Evolutionary conservation across 1,140 invertebrate species (phyloP), one percentile per base, ranked within the genome.

Genomic region (Calliphora vicina): DNA sequence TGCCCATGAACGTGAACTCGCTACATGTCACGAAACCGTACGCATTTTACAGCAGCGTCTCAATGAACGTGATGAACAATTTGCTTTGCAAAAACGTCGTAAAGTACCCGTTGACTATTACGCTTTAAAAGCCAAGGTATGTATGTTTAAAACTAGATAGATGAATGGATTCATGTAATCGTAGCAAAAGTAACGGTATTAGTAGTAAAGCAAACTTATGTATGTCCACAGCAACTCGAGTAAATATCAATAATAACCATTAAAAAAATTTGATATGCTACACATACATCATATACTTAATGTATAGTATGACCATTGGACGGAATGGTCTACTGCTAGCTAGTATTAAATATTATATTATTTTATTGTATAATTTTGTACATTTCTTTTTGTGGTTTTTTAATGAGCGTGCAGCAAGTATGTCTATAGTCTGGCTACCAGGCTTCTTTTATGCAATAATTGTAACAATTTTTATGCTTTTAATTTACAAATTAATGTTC

Each of bases 1-100:
- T 83, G 94, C 95, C 8, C 95, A 96, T 83, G 95, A 96, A 85
- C 93, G 94, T 35, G 95, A 96, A 87, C 90, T 96, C 71, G 93
- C 88, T n/a, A 87, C 85, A 20, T 89, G 87, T 85, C 89, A 90
- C 61, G 90, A 91, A 78, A 88, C 89, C 3, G 86, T 90, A 71
- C 87, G 90, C 25, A 85, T 91, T 0, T 81, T 91, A 29, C 87
- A 91, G 81, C 89, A 90, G 81, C 87, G 90, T 0, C 84, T 91
- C 29, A 89, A 89, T 29, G 90, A 91, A 81, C 88, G 90, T 25
- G 88, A 90, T 72, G 88, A 89, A 80, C 83, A 84, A 0, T 85
- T 85, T 80, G 87, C 86, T 76, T 88, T 86, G 73, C 89, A 91
- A 43, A 90, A 90, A 84, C 82, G 89, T 8, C 89, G 89, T 83